Evolutionary conservation across 1,140 invertebrate genomes (phyloP), one percentile per base, ranked within the genome.

Genomic region (Drosophila suzukii): DNA sequence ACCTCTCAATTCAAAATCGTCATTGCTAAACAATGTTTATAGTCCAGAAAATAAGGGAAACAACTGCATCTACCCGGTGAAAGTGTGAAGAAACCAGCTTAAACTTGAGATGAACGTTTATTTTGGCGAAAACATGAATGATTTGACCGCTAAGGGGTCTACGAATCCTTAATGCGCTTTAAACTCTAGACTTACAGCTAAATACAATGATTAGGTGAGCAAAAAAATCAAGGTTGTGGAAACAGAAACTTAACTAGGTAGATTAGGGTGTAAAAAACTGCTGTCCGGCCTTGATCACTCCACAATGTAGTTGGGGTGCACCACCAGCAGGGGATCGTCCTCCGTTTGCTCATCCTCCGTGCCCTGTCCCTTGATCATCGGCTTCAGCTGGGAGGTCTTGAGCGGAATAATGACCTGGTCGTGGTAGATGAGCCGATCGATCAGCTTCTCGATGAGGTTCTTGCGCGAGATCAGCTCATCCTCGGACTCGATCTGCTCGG

Each of bases 251-350:
- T 38, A 27, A 47, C 32, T 8, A 67, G 17, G 1, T 63, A 32
- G 20, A 32, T 43, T 12, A 32, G 27, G n/a, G 34, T 15, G 13
- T 60, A 38, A 41, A 53, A 32, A 51, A 15, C 24, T 39, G 47
- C 7, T 32, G 62, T 43, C 32, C 12, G 11, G 39, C 10, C 12
- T 2, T 38, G 38, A 3, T 44, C 24, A 92, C 47, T 98, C 97
- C 49, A 97, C 93, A 49, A 98, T 95, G 92, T 99, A 99, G 93
- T 99, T 99, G 1, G 98, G 98, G 95, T 99, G 98, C 2, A 99
- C 98, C 39, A 99, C 96, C 12, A 99, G 93, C 41, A 98, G 91
- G 0, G 97, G 97, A 94, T 99, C 97, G 24, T 97, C 95, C 61
- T 97, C 96, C 1, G 94, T 91, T 44, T 94, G 93, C 60, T 93